These are phyloP conservation scores for Melolontha melolontha DNA, from an alignment of 2,888 invertebrate genomes.

Conservation along the genomic window DNA sequence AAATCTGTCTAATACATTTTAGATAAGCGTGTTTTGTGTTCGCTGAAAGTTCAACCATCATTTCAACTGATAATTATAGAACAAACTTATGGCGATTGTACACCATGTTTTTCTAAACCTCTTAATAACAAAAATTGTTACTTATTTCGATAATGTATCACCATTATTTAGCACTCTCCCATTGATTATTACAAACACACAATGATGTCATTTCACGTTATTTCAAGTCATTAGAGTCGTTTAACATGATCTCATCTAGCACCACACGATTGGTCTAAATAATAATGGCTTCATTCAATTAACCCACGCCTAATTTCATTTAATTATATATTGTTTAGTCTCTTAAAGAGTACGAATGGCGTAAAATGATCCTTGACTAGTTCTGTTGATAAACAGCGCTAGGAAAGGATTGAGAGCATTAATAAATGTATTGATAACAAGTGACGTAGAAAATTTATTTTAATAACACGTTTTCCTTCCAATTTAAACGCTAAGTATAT, in stretches of 20 bases:
- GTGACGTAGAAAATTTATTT: conserved; percentile 27
- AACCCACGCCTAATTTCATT: conserved; percentile 53
- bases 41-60: too few species aligned
- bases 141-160: background rate
- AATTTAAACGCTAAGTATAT: conserved; percentile 19
- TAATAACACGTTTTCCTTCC: conserved; percentile 8
- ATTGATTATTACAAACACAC: background rate
- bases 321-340: conserved; percentile 40
- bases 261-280: conserved; percentile 48
- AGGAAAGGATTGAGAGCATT: too few species aligned
- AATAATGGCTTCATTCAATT: conserved; percentile 53
- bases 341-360: conserved; percentile 11
- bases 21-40: too few species aligned
- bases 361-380: conserved; percentile 6
- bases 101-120: background rate
- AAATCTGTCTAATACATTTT: too few species aligned
- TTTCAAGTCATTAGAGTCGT: conserved; percentile 22
- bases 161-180: background rate
- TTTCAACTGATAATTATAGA: background rate
- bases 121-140: background rate
- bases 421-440: conserved; percentile 7
- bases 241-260: conserved; percentile 47
- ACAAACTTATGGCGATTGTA: background rate
- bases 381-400: too few species aligned
- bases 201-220: conserved; percentile 38